phyloP scores from a whole-genome alignment of 2,113 vertebrate genomes.

The Myodes glareolus region DNA sequence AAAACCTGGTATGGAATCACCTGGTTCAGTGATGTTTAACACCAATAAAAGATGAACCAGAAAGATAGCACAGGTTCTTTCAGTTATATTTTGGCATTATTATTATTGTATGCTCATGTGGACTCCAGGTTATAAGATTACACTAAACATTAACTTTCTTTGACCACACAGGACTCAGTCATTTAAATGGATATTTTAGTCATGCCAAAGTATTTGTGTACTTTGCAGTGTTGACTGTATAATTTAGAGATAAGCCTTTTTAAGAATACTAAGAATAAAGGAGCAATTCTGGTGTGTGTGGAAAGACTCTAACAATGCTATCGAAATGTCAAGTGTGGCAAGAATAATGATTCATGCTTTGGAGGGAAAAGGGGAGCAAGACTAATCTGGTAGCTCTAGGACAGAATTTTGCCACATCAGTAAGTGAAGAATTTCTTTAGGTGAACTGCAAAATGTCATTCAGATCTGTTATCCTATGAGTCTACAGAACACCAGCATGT shows the following conservation, averaged over 20 bases:
- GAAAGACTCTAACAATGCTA: slow-evolving; percentile 5
- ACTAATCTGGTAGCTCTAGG: not conserved
- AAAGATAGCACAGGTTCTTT: not conserved
- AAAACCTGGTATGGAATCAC: not conserved
- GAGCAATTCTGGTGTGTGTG: not conserved
- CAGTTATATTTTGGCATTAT: not conserved
- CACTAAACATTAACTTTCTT: not conserved
- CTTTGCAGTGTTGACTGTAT: slow-evolving; percentile 35
- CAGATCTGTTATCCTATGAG: not conserved
- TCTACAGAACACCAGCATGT: not conserved
- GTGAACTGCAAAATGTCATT: not conserved
- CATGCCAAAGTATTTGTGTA: not conserved
- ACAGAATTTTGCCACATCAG: not conserved
- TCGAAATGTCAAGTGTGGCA: not conserved
- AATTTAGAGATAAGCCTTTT: not conserved
- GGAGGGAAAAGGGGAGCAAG: not conserved
- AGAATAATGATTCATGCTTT: not conserved
- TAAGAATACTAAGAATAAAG: slow-evolving; percentile 36
- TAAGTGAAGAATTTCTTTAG: slow-evolving; percentile 26
- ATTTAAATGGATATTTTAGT: slow-evolving; percentile 43
- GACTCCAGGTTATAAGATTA: not conserved
- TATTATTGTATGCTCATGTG: not conserved
- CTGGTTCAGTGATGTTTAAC: not conserved
- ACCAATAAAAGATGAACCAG: not conserved
- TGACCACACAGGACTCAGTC: not conserved